A percentile compares a stretch with the other conserved stretches of the same genome.
phyloP scores from a whole-genome alignment of 2,888 invertebrate genomes.

The Noctua fimbriata region DNA sequence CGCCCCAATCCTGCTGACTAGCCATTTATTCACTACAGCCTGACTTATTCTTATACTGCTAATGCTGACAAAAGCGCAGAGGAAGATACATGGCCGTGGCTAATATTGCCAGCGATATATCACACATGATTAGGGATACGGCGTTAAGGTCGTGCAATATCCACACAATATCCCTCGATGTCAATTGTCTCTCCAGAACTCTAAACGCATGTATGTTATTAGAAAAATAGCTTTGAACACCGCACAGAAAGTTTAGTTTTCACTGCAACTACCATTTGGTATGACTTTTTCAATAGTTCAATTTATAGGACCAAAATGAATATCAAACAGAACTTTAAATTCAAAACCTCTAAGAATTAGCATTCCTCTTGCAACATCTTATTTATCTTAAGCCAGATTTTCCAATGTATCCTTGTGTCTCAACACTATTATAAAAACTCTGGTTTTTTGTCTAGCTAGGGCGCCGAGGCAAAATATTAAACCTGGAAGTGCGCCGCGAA shows the following conservation, averaged over 20 bases:
- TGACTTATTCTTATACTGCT: constrained; percentile 16
- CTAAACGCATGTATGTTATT: neutral
- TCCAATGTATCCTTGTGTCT: too few relatives aligned
- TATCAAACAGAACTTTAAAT: too few relatives aligned
- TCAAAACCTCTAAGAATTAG: too few relatives aligned
- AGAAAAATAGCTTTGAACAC: neutral
- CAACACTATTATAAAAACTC: too few relatives aligned
- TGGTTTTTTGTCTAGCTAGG: too few relatives aligned
- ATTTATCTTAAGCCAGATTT: too few relatives aligned
- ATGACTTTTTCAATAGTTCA: neutral
- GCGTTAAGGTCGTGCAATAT: neutral
- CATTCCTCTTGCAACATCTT: too few relatives aligned
- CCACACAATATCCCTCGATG: neutral
- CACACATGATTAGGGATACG: constrained; percentile 8
- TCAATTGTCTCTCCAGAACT: neutral
- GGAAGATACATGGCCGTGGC: neutral
- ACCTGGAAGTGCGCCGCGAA: too few relatives aligned
- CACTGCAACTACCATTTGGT: neutral
- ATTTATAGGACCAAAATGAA: too few relatives aligned
- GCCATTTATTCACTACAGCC: constrained; percentile 16
- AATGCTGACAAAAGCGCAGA: neutral
- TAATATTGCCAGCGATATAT: constrained; percentile 23
- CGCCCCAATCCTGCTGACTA: neutral
- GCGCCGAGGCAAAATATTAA: too few relatives aligned
- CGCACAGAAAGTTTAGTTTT: neutral